Conservation (phyloP, 2,113 vertebrate genomes). For the Grantiella picta region DNA sequence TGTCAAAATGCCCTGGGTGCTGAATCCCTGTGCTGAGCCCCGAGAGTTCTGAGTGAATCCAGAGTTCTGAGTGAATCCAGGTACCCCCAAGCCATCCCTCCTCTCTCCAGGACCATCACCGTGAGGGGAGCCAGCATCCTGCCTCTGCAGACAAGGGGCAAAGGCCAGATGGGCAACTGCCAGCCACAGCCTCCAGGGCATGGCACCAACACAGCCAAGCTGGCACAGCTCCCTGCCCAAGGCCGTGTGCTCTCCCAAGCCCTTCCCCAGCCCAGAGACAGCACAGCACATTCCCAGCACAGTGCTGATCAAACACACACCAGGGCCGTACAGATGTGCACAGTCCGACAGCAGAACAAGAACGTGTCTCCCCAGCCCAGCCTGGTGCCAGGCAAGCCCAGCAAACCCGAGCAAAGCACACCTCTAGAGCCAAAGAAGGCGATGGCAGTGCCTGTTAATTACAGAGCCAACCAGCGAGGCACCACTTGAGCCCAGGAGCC, state of each 20-base stretch:
- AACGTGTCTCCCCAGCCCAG: neutral
- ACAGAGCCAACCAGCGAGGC: neutral
- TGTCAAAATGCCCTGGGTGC: neutral
- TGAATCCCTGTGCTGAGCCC: neutral
- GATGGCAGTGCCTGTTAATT: neutral
- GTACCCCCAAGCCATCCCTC: neutral
- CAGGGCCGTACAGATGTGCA: rapidly evolving
- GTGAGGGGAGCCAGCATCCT: rapidly evolving
- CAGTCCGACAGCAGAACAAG: neutral
- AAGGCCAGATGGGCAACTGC: neutral
- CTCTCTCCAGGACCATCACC: neutral
- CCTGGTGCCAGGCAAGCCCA: neutral
- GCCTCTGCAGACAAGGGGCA: neutral
- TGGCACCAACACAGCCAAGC: rapidly evolving
- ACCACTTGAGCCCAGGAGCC: neutral
- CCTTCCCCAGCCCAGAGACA: neutral
- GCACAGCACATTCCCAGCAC: neutral
- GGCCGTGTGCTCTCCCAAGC: neutral
- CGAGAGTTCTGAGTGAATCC: neutral
- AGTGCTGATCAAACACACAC: rapidly evolving
- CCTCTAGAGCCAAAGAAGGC: rapidly evolving
- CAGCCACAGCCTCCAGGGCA: neutral
- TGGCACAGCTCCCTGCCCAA: neutral
- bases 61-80: rapidly evolving
- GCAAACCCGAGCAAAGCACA: neutral